Percentiles rank a stretch among this genome's conserved stretches.
phyloP scores from a whole-genome alignment of 30 jellyfish, hydroid and myxozoan genomes.

The Rhopilema esculentum region DNA sequence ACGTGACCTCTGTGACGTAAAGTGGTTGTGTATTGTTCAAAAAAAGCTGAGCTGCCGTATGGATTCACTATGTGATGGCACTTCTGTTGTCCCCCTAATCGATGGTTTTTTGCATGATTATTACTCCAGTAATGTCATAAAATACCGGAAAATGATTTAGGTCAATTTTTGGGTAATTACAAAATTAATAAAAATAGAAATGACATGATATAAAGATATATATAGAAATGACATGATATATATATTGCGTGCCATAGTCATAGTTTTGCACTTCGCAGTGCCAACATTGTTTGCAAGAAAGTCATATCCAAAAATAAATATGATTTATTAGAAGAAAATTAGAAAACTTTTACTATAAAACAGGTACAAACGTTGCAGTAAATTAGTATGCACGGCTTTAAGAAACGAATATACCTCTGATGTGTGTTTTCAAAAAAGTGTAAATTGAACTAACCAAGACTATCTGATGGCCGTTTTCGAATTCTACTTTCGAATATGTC shows the following conservation, averaged over 20 bases:
- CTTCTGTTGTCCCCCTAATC: background rate
- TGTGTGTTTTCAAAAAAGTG: background rate
- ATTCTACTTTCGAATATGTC: background rate
- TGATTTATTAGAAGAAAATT: background rate
- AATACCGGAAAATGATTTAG: background rate
- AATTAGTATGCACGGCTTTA: background rate
- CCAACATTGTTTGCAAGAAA: background rate
- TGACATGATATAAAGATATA: background rate
- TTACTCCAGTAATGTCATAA: background rate
- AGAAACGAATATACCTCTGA: background rate
- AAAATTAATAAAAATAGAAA: background rate
- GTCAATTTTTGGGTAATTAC: background rate
- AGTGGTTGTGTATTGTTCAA: background rate
- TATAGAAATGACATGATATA: background rate
- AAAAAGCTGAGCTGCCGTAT: background rate
- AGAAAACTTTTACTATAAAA: background rate
- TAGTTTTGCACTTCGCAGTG: background rate
- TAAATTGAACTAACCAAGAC: background rate
- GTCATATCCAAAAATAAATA: background rate
- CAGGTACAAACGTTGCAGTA: background rate
- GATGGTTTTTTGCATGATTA: background rate
- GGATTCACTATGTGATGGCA: background rate
- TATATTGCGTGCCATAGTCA: background rate
- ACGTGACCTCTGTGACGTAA: background rate
- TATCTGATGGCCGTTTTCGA: background rate